These are phyloP conservation scores for Desmodus rotundus DNA, from an alignment of 2,113 vertebrate genomes.

Conservation along the genomic window DNA sequence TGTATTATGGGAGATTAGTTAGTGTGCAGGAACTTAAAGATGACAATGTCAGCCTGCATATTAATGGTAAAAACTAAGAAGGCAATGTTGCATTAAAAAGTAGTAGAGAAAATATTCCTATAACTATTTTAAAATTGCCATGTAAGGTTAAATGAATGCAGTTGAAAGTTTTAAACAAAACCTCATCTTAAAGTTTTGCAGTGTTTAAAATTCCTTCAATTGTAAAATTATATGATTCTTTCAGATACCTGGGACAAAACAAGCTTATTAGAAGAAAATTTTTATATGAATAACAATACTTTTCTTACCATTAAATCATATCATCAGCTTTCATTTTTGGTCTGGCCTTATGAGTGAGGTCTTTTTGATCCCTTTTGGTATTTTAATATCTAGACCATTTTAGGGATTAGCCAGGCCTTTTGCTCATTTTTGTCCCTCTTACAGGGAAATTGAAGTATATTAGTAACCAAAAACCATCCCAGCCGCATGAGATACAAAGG, in stretches of 20 bases:
- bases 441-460: constrained; percentile 14
- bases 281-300: not conserved
- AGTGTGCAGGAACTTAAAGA: constrained; percentile 35
- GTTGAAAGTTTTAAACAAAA: constrained; percentile 8
- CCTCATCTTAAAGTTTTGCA: not conserved
- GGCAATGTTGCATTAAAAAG: not conserved
- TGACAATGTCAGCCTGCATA: not conserved
- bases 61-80: constrained; percentile 18
- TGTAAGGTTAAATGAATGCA: constrained; percentile 13
- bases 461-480: constrained; percentile 26
- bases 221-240: not conserved
- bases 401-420: not conserved
- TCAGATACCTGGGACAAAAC: not conserved
- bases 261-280: not conserved
- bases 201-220: not conserved
- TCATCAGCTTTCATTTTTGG: not conserved
- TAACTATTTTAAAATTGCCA: not conserved
- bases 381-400: not conserved
- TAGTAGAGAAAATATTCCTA: not conserved
- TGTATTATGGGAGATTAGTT: not conserved
- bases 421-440: constrained; percentile 33
- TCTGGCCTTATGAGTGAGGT: not conserved
- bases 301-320: not conserved
- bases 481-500: constrained; percentile 38
- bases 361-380: constrained; percentile 4